Conservation (phyloP, 2,113 vertebrate genomes). For the Phalacrocorax aristotelis region DNA sequence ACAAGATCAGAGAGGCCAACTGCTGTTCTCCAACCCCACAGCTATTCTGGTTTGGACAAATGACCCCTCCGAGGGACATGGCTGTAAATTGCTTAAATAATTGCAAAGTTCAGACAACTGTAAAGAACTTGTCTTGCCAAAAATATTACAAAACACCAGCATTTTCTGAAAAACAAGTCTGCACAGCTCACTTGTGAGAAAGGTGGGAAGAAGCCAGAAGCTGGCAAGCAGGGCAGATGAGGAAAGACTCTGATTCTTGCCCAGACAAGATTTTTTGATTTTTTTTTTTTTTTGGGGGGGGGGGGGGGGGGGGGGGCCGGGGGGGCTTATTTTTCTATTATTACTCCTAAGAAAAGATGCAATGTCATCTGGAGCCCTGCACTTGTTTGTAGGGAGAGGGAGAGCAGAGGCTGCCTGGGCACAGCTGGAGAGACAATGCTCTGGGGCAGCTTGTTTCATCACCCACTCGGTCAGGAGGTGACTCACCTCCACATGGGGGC, state of each 20-base stretch:
- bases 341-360: not conserved
- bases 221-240: rapidly evolving
- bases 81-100: slow-evolving; percentile 32
- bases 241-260: not conserved
- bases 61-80: not conserved
- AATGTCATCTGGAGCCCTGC: not conserved
- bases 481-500: rapidly evolving
- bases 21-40: not conserved
- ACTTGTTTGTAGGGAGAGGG: not conserved
- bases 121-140: slow-evolving; percentile 19
- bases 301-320: too few relatives aligned
- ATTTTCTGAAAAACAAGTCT: not conserved
- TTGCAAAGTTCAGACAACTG: slow-evolving; percentile 40
- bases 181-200: not conserved
- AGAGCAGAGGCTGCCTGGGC: not conserved
- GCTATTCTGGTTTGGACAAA: not conserved
- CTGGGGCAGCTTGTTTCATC: not conserved
- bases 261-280: not conserved
- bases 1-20: not conserved
- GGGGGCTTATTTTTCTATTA: not conserved
- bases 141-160: not conserved
- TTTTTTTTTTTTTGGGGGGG: too few relatives aligned
- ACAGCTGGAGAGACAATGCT: not conserved
- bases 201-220: not conserved
- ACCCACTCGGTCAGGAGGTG: rapidly evolving